Evolutionary conservation across 2,797 vertebrate genomes (phyloP).

Genomic region (Paguma larvata): DNA sequence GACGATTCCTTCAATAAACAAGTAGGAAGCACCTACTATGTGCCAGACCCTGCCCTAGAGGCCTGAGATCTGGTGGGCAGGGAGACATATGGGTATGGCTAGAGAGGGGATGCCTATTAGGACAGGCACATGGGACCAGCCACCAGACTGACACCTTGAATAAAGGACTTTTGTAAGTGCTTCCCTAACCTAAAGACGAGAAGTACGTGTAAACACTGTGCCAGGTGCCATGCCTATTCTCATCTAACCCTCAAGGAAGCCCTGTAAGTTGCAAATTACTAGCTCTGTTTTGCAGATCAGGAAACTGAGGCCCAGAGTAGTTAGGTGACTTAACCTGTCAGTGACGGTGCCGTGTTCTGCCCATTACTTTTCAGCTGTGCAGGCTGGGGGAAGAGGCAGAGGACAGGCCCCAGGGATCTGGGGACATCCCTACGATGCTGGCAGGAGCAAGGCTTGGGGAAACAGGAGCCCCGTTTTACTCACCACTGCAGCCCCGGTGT

Average conservation of each 20-base stretch:
- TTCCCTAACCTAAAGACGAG: neutral
- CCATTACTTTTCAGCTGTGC: neutral
- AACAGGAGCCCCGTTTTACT: neutral
- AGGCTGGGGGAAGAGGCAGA: neutral
- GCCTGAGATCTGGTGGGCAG: neutral
- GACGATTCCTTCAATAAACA: neutral
- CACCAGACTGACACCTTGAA: neutral
- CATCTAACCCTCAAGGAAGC: neutral
- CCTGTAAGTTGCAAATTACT: neutral
- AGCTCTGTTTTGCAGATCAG: neutral
- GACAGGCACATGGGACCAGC: neutral
- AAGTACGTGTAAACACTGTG: neutral
- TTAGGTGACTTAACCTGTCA: neutral
- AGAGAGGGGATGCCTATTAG: neutral
- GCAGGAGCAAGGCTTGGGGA: neutral
- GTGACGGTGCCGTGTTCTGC: accelerated
- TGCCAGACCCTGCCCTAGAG: neutral
- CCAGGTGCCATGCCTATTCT: neutral
- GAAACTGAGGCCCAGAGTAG: neutral
- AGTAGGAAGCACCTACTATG: neutral
- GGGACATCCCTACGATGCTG: neutral
- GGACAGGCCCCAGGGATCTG: neutral
- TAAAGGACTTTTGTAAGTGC: neutral
- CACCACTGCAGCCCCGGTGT: neutral
- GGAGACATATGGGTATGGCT: neutral